A percentile compares a stretch with the other conserved stretches of the same genome.
Conservation (phyloP, 1,140 invertebrate species). For the Drosophila ironensis region DNA sequence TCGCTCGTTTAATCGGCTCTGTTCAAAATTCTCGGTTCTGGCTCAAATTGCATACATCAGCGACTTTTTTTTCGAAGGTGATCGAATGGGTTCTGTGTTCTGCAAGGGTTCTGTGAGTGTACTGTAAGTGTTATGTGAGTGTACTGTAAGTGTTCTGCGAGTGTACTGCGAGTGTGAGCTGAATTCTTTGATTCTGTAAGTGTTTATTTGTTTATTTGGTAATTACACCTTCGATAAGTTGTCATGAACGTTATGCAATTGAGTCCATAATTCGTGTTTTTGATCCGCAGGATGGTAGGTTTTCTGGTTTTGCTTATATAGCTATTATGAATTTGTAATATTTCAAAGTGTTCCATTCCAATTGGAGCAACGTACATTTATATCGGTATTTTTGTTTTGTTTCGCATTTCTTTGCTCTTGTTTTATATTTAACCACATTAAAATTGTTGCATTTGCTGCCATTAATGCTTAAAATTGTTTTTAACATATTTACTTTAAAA, state of each 20-base stretch:
- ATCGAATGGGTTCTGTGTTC: not conserved
- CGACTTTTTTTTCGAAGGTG: not conserved
- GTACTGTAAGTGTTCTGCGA: not conserved
- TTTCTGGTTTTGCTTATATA: constrained; percentile 19
- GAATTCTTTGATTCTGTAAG: not conserved
- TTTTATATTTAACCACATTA: constrained; percentile 53
- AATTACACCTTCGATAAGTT: constrained; percentile 27
- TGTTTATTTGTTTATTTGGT: not conserved
- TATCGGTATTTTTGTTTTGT: constrained; percentile 18
- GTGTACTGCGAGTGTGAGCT: not conserved
- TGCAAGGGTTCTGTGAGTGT: not conserved
- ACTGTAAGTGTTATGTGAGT: constrained; percentile 5
- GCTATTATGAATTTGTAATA: constrained; percentile 32
- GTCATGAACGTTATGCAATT: constrained; percentile 38
- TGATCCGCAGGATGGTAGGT: constrained; percentile 29
- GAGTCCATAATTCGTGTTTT: constrained; percentile 32
- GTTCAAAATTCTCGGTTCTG: constrained; percentile 9
- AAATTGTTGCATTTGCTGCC: constrained; percentile 50
- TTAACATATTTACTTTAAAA: constrained; percentile 49
- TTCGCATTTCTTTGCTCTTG: constrained; percentile 1
- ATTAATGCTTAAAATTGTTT: constrained; percentile 56
- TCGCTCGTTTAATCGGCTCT: constrained; percentile 9
- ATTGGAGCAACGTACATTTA: constrained; percentile 23
- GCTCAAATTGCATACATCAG: constrained; percentile 3
- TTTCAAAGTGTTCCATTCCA: constrained; percentile 23